These are phyloP conservation scores for Mellivora capensis DNA, from an alignment of 2,113 vertebrate species.

Conservation along the genomic window DNA sequence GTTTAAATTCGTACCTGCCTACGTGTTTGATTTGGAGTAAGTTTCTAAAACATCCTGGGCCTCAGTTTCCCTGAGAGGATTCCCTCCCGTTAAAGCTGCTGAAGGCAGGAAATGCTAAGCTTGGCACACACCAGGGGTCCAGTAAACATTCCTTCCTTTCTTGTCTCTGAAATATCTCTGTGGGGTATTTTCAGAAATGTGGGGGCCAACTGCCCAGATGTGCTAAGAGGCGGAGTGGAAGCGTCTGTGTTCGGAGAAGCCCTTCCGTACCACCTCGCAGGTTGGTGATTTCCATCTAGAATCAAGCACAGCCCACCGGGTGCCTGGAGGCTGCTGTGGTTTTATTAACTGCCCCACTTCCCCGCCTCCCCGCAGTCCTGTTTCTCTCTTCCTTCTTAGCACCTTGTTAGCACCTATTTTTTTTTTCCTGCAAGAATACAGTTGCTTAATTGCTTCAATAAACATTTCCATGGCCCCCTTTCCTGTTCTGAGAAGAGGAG, in stretches of 20 bases:
- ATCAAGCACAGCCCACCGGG: background rate
- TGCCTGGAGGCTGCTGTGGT: background rate
- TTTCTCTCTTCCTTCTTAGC: background rate
- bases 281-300: background rate
- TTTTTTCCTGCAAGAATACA: constrained; percentile 7
- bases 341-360: background rate
- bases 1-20: background rate
- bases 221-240: background rate
- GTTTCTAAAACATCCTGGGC: background rate
- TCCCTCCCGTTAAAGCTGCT: background rate
- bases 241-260: background rate
- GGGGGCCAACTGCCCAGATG: background rate
- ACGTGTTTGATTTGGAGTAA: background rate
- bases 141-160: background rate
- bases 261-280: background rate
- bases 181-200: background rate
- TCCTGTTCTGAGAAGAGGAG: background rate
- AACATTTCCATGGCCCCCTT: constrained; percentile 44
- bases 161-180: background rate
- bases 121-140: background rate
- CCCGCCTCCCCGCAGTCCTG: background rate
- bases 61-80: background rate
- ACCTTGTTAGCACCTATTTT: constrained; percentile 21
- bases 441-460: constrained; percentile 52
- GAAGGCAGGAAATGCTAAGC: background rate